phyloP scores from a whole-genome alignment of 2,888 invertebrate genomes.

The Cyrtodaria siliqua region DNA sequence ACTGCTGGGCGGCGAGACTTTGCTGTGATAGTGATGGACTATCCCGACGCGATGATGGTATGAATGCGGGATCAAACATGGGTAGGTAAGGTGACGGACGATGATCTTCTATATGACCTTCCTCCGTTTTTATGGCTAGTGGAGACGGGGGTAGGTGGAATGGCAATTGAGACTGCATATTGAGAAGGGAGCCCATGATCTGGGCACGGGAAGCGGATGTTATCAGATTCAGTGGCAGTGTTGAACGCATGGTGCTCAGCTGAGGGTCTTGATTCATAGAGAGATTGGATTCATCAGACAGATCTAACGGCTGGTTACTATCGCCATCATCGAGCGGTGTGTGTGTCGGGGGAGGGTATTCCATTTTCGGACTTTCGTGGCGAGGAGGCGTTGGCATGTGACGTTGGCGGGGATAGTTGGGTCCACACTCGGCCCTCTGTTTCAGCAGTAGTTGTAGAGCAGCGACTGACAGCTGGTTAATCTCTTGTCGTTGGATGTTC shows the following conservation, averaged over 20 bases:
- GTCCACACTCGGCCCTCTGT: constrained; percentile 71
- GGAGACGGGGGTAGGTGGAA: constrained; percentile 58
- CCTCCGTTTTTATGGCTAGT: constrained; percentile 66
- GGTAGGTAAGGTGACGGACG: constrained; percentile 59
- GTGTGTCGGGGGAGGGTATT: constrained; percentile 29
- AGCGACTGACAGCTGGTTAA: constrained; percentile 77
- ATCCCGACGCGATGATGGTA: constrained; percentile 39
- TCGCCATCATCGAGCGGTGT: constrained; percentile 29
- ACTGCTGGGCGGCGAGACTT: constrained; percentile 51
- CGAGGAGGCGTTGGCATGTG: constrained; percentile 44
- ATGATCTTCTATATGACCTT: constrained; percentile 55
- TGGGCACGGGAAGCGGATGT: constrained; percentile 58
- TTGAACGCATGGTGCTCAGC: constrained; percentile 37
- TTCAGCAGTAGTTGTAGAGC: constrained; percentile 78
- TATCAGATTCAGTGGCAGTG: constrained; percentile 60
- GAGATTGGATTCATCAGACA: constrained; percentile 63
- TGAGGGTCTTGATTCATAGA: constrained; percentile 53
- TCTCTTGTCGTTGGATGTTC: constrained; percentile 59
- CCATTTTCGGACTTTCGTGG: constrained; percentile 47
- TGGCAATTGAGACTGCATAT: constrained; percentile 64
- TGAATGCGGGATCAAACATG: constrained; percentile 52
- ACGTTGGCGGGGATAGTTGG: constrained; percentile 59
- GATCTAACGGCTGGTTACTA: constrained; percentile 59
- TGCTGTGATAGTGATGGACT: constrained; percentile 45
- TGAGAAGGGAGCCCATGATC: constrained; percentile 55